Evolutionary conservation across 2,888 invertebrate species (phyloP).

Genomic region (Agrilus cyanescens): DNA sequence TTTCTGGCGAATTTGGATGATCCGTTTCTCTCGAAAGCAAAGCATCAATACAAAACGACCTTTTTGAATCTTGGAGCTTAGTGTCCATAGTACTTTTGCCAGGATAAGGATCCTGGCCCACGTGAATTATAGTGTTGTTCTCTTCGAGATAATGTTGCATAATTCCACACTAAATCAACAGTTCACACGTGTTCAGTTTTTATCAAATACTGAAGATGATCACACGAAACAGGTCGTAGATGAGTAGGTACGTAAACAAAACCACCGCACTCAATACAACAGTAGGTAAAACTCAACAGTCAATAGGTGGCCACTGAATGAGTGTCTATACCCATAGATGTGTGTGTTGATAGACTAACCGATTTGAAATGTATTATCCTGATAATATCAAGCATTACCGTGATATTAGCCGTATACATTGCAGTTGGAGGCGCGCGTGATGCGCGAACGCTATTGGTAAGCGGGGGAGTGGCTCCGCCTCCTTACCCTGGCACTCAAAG

Average conservation of each 20-base stretch:
- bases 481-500: constrained; percentile 17
- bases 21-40: constrained; percentile 48
- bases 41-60: constrained; percentile 87
- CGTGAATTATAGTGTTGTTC: constrained; percentile 19
- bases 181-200: too few species aligned
- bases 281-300: too few species aligned
- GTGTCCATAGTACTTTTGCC: constrained; percentile 30
- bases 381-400: constrained; percentile 39
- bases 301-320: too few species aligned
- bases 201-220: too few species aligned
- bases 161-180: not conserved
- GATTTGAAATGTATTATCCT: constrained; percentile 38
- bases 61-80: constrained; percentile 33
- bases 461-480: constrained; percentile 22
- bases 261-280: too few species aligned
- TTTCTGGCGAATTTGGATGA: constrained; percentile 27
- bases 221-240: too few species aligned
- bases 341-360: constrained; percentile 33
- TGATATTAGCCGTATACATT: constrained; percentile 38
- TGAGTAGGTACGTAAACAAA: too few species aligned
- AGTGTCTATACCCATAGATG: too few species aligned
- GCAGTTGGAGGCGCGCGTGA: constrained; percentile 26
- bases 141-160: constrained; percentile 29
- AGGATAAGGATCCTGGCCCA: constrained; percentile 19
- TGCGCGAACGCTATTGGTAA: constrained; percentile 32